Conservation (phyloP, 1,140 invertebrate genomes). For the Drosophila nasuta region DNA sequence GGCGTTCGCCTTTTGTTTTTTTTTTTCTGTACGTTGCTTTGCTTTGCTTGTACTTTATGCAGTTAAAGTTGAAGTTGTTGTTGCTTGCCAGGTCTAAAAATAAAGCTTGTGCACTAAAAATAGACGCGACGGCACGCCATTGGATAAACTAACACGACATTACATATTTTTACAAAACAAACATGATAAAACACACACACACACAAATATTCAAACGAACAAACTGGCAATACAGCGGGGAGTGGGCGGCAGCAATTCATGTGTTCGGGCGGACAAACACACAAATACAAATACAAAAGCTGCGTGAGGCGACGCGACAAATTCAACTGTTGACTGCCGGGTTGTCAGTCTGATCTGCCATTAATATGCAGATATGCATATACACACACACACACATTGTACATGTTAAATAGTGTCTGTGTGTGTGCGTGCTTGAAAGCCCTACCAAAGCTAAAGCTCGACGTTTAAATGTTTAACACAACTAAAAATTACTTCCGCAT, state of each 20-base stretch:
- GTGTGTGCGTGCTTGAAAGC: slow-evolving; percentile 21
- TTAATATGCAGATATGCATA: slow-evolving; percentile 51
- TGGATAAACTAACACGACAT: slow-evolving; percentile 76
- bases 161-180: slow-evolving; percentile 73
- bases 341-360: slow-evolving; percentile 43
- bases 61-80: slow-evolving; percentile 62
- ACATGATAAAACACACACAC: slow-evolving; percentile 57
- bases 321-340: slow-evolving; percentile 45
- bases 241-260: slow-evolving; percentile 3
- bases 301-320: slow-evolving; percentile 43
- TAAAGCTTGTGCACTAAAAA: slow-evolving; percentile 64
- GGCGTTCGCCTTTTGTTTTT: slow-evolving; percentile 44
- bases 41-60: slow-evolving; percentile 51
- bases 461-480: slow-evolving; percentile 19
- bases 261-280: not conserved
- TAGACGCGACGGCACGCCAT: slow-evolving; percentile 68
- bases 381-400: slow-evolving; percentile 1
- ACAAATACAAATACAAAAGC: slow-evolving; percentile 30
- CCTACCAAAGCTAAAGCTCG: slow-evolving; percentile 35
- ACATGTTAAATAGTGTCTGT: not conserved
- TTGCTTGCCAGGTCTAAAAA: slow-evolving; percentile 64
- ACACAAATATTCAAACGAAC: not conserved
- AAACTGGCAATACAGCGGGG: not conserved
- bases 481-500: slow-evolving; percentile 34
- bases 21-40: slow-evolving; percentile 35